Evolutionary conservation across 1,140 invertebrate species (phyloP), one percentile per base, ranked within the genome.

Genomic region (Ganaspis sp.): DNA sequence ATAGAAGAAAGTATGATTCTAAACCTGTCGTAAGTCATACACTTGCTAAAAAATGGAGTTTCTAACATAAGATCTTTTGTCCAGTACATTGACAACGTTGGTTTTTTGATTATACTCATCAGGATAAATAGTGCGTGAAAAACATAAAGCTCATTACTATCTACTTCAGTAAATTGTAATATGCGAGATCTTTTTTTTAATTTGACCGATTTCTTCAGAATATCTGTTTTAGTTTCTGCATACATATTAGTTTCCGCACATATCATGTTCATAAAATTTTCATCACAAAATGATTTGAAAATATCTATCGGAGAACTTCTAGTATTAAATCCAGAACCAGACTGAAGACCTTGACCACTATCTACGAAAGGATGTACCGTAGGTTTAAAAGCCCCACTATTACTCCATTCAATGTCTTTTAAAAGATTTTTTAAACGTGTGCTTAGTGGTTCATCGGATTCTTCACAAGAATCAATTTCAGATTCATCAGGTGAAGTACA

Each of bases 41-140:
- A 74, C 71, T 82, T 29, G 4, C 64, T 40, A 77, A 87, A 87
- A n/a, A 80, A 72, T 11, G 81, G 83, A 19, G 82, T 87, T 29
- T 58, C 21, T 4, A 87, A 37, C 11, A 84, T 69, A 58, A 72
- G 19, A 49, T 83, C 76, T 73, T 15, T 82, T 4, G 69, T 74
- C 83, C 86, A 88, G 72, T 87, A 86, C 42, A 78, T 72, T 64
- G 74, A 72, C 4, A 78, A 34, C 15, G 40, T 53, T 11, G 71
- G 64, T 77, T 77, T 77, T 70, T 77, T 70, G 64, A 72, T 49
- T 29, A 76, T 76, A 34, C 70, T 70, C 74, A 75, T 72, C 53
- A 76, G 17, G 45, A 76, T 72, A 69, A 45, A 42, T 45, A 72
- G 29, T 29, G 74, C 26, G 64, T 71, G 58, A 42, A 40, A 76